phyloP scores from a whole-genome alignment of 2,888 invertebrate genomes.

The Drosophila macrospina region DNA sequence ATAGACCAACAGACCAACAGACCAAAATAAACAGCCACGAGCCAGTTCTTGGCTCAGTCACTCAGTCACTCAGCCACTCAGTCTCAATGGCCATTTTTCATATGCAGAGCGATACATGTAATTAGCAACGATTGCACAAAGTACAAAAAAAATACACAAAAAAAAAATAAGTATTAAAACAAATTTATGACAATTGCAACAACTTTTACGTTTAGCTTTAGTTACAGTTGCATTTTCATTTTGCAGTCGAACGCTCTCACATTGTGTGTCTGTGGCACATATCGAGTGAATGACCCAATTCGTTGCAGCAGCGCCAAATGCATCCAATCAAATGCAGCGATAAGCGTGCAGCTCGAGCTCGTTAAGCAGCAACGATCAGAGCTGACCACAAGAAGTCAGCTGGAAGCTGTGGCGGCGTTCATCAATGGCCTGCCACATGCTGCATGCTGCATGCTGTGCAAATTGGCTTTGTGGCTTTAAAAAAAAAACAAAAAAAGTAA shows the following conservation, averaged over 20 bases:
- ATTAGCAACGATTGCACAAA: constrained; percentile 50
- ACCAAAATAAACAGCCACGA: constrained; percentile 19
- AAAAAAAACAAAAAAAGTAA: constrained; percentile 11
- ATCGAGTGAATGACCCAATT: constrained; percentile 50
- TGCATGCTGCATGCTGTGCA: constrained; percentile 69
- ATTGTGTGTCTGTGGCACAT: constrained; percentile 30
- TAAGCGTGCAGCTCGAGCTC: constrained; percentile 52
- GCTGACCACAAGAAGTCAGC: constrained; percentile 18
- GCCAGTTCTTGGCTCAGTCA: constrained; percentile 37
- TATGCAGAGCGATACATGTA: constrained; percentile 49
- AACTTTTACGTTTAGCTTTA: constrained; percentile 7
- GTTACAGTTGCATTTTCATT: background rate
- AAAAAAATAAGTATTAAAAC: background rate
- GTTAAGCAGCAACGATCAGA: constrained; percentile 46
- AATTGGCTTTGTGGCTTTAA: constrained; percentile 57
- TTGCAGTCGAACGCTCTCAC: constrained; percentile 1
- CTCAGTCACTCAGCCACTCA: background rate
- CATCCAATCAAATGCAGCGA: constrained; percentile 55
- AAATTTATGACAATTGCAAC: constrained; percentile 51
- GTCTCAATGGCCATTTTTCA: constrained; percentile 45
- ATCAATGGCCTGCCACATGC: constrained; percentile 46
- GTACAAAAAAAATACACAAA: background rate
- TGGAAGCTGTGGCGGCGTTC: constrained; percentile 50
- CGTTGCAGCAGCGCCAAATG: constrained; percentile 30
- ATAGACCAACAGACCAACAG: constrained; percentile 2